Conservation (phyloP, 2,888 invertebrate genomes). For the Baccha elongata region DNA sequence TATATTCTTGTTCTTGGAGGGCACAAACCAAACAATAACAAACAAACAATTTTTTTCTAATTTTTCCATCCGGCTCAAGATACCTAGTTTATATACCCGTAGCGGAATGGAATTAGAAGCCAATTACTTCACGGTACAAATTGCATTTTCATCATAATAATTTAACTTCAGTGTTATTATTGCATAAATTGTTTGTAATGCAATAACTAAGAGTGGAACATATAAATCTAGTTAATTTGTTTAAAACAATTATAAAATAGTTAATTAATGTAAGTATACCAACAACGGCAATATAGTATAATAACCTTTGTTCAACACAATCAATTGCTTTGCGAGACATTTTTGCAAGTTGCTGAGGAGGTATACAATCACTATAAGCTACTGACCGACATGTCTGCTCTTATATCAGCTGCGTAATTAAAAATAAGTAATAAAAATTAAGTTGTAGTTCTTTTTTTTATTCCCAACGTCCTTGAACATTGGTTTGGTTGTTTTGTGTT, state of each 20-base stretch:
- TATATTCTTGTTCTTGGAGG: constrained; percentile 35
- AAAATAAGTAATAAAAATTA: constrained; percentile 24
- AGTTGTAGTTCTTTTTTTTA: constrained; percentile 34
- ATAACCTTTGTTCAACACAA: constrained; percentile 21
- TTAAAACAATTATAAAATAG: constrained; percentile 55
- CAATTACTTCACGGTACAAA: constrained; percentile 60
- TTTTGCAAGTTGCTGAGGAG: neutral
- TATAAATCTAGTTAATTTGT: constrained; percentile 54
- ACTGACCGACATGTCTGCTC: constrained; percentile 36
- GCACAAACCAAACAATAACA: constrained; percentile 8
- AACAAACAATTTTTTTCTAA: constrained; percentile 9
- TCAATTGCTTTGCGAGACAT: constrained; percentile 48
- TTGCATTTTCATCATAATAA: constrained; percentile 63
- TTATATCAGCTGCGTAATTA: constrained; percentile 60
- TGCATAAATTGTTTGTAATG: constrained; percentile 61
- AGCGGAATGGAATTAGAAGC: constrained; percentile 57
- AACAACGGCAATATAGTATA: neutral
- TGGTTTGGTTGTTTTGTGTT: constrained; percentile 36
- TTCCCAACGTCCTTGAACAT: constrained; percentile 54
- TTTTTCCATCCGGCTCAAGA: constrained; percentile 65
- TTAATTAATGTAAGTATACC: constrained; percentile 5
- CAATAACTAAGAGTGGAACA: constrained; percentile 32
- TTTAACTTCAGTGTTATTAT: constrained; percentile 39
- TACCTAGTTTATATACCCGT: neutral
- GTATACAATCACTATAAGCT: neutral